Evolutionary conservation across 2,888 invertebrate species (phyloP).

Genomic region (Exocentrus adspersus): DNA sequence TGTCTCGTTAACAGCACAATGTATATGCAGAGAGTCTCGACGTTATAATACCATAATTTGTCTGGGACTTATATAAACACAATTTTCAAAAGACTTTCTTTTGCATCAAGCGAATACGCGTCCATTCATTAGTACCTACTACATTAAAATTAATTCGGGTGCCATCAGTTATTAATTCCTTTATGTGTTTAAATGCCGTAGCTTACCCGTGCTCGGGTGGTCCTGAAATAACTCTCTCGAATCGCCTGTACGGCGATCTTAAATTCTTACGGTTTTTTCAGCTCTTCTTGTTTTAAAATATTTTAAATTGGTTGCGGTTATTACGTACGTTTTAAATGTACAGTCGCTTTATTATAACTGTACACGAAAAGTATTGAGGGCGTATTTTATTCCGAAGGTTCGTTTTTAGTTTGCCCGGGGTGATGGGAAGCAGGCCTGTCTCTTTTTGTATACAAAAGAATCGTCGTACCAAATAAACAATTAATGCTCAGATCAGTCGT

Average conservation of each 20-base stretch:
- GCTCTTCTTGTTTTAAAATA: slow-evolving; percentile 29
- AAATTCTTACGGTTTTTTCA: slow-evolving; percentile 28
- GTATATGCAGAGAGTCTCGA: no score
- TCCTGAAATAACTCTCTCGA: slow-evolving; percentile 9
- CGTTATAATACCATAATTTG: slow-evolving; percentile 29
- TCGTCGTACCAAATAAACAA: no score
- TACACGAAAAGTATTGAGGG: slow-evolving; percentile 3
- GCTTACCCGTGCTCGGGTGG: slow-evolving; percentile 18
- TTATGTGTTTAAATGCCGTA: slow-evolving; percentile 14
- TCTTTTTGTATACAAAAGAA: slow-evolving; percentile 1
- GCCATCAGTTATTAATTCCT: slow-evolving; percentile 33
- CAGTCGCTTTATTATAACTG: slow-evolving; percentile 6
- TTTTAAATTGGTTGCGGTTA: slow-evolving; percentile 24
- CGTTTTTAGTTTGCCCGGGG: not conserved
- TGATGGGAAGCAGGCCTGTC: not conserved
- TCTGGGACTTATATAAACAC: slow-evolving; percentile 20
- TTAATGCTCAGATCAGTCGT: no score
- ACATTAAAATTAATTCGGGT: slow-evolving; percentile 33
- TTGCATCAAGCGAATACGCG: slow-evolving; percentile 13
- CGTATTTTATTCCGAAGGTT: slow-evolving; percentile 10
- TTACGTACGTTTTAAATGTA: slow-evolving; percentile 14
- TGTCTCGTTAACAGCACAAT: no score
- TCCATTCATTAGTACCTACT: slow-evolving; percentile 13
- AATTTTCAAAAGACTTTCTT: slow-evolving; percentile 15
- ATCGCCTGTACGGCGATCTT: slow-evolving; percentile 18